These are phyloP conservation scores for Lasiommata megera DNA, from an alignment of 2,888 invertebrate genomes.

Conservation along the genomic window DNA sequence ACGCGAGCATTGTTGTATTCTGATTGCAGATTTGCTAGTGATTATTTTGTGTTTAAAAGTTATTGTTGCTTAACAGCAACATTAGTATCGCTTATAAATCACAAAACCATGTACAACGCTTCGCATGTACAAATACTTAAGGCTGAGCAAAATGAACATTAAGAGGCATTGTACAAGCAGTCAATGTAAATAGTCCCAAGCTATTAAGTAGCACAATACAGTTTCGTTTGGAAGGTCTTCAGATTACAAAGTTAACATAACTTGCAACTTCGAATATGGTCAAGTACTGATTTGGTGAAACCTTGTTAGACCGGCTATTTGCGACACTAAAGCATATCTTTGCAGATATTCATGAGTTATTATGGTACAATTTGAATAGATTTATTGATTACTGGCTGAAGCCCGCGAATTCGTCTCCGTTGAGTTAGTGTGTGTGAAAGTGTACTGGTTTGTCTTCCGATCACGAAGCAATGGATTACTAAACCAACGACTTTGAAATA, in stretches of 20 bases:
- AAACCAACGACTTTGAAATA: too few species aligned
- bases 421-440: too few species aligned
- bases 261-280: slow-evolving; percentile 37
- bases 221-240: slow-evolving; percentile 31
- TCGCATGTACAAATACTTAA: slow-evolving; percentile 4
- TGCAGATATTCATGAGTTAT: background rate
- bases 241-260: slow-evolving; percentile 38
- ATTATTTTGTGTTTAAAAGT: too few species aligned
- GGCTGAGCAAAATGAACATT: slow-evolving; percentile 12
- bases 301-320: slow-evolving; percentile 27
- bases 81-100: background rate
- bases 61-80: too few species aligned
- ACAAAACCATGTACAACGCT: slow-evolving; percentile 9
- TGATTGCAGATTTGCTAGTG: background rate
- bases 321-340: slow-evolving; percentile 19
- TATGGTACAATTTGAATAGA: background rate
- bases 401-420: too few species aligned
- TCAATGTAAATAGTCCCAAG: slow-evolving; percentile 27
- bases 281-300: slow-evolving; percentile 20
- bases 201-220: slow-evolving; percentile 20
- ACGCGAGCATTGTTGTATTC: slow-evolving; percentile 1
- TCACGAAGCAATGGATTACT: too few species aligned
- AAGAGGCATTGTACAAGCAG: slow-evolving; percentile 25
- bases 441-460: too few species aligned
- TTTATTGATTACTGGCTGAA: too few species aligned